Percentiles rank a stretch among this genome's conserved stretches.
Conservation (phyloP, 2,113 vertebrate species). For the Nothobranchius kuhntae region DNA sequence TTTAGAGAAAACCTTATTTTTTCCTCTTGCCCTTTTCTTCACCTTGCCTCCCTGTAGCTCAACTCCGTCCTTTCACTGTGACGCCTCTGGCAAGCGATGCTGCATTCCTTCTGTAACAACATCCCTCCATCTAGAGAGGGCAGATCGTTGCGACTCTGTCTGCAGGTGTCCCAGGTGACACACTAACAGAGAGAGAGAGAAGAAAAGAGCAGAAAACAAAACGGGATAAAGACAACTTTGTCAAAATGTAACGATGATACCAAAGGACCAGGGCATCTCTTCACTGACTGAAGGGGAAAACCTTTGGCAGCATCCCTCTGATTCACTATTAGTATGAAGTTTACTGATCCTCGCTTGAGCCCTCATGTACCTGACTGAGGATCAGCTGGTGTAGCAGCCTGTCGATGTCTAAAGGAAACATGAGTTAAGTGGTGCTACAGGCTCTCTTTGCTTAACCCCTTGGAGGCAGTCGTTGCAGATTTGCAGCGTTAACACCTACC, state of each 20-base stretch:
- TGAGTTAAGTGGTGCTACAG: too few species aligned
- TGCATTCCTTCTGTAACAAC: conserved; percentile 74
- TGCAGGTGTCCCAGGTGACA: conserved; percentile 41
- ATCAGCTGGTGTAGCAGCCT: conserved; percentile 21
- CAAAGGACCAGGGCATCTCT: conserved; percentile 39
- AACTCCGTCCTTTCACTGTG: conserved; percentile 63
- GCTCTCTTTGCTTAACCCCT: too few species aligned
- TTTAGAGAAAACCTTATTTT: background rate
- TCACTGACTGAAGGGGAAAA: conserved; percentile 28
- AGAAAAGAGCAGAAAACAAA: background rate
- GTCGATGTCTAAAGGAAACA: too few species aligned
- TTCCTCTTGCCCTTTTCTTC: conserved; percentile 14
- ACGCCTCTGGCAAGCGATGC: conserved; percentile 66
- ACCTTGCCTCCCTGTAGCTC: conserved; percentile 18
- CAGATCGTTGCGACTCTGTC: conserved; percentile 41
- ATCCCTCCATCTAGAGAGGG: conserved; percentile 58
- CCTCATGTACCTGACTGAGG: conserved; percentile 36
- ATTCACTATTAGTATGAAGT: too few species aligned
- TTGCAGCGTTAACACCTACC: too few species aligned
- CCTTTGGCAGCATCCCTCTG: too few species aligned
- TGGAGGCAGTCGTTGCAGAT: too few species aligned
- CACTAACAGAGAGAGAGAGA: conserved; percentile 5
- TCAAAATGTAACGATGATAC: conserved; percentile 13
- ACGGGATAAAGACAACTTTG: conserved; percentile 7
- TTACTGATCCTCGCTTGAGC: conserved; percentile 10